phyloP scores from a whole-genome alignment of 2,113 vertebrate species.

The Silurus meridionalis region DNA sequence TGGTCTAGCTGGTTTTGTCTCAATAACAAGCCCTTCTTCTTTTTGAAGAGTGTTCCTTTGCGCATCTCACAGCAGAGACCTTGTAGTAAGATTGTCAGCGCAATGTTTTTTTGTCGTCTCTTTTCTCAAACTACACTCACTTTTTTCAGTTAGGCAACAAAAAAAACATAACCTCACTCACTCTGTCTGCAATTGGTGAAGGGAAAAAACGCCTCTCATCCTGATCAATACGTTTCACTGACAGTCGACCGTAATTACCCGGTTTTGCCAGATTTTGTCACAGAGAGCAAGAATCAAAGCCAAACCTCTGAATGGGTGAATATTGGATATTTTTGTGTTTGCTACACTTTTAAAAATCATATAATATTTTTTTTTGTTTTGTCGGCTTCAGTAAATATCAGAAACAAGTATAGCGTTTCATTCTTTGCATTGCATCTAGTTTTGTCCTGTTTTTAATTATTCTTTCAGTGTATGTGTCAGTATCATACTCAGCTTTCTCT shows the following conservation, averaged over 20 bases:
- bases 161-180: background rate
- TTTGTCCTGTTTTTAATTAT: conserved; percentile 59
- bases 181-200: background rate
- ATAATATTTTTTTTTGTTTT: background rate
- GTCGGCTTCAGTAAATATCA: conserved; percentile 18
- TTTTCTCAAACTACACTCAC: background rate
- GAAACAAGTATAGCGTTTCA: conserved; percentile 50
- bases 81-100: background rate
- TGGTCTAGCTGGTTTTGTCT: background rate
- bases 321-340: background rate
- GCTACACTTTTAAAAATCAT: too few species aligned
- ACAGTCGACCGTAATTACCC: background rate
- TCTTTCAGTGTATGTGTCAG: conserved; percentile 64
- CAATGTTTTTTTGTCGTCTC: background rate
- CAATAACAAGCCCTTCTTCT: background rate
- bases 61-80: background rate
- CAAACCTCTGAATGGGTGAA: background rate
- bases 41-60: background rate
- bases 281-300: background rate
- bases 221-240: background rate
- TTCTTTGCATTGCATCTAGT: conserved; percentile 58
- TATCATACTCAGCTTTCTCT: conserved; percentile 56
- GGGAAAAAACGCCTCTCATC: background rate
- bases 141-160: background rate
- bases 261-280: background rate